These are phyloP conservation scores for Drosophila nigrodunni DNA, from an alignment of 1,140 invertebrate species.

Conservation along the genomic window DNA sequence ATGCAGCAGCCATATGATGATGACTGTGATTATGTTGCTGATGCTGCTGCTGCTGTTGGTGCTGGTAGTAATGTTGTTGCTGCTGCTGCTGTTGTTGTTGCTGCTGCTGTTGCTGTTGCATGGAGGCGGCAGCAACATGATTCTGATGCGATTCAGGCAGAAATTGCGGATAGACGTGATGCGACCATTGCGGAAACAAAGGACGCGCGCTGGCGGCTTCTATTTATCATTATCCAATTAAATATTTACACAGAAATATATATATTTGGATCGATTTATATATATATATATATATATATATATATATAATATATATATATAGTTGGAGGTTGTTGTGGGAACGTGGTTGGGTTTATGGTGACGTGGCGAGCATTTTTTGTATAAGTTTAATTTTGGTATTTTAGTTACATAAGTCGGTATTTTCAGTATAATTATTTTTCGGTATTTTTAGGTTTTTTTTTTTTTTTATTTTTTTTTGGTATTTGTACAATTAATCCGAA, in stretches of 20 bases:
- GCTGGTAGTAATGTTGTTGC: slow-evolving; percentile 60
- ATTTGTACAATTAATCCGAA: slow-evolving; percentile 82
- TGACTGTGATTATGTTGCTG: slow-evolving; percentile 69
- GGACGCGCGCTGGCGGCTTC: slow-evolving; percentile 87
- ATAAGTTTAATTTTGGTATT: slow-evolving; percentile 28
- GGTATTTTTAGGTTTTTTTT: slow-evolving; percentile 51
- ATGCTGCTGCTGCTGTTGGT: slow-evolving; percentile 64
- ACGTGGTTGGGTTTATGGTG: slow-evolving; percentile 34
- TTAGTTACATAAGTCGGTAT: slow-evolving; percentile 37
- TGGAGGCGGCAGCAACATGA: slow-evolving; percentile 87
- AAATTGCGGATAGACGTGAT: slow-evolving; percentile 96
- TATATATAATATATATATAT: slow-evolving; percentile 33
- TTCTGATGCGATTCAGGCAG: slow-evolving; percentile 93
- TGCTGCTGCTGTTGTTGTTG: slow-evolving; percentile 74
- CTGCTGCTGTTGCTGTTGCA: slow-evolving; percentile 84
- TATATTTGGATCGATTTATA: slow-evolving; percentile 2
- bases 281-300: slow-evolving; percentile 28
- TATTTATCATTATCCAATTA: slow-evolving; percentile 39
- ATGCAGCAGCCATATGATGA: slow-evolving; percentile 63
- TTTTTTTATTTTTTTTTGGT: slow-evolving; percentile 23
- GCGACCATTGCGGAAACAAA: slow-evolving; percentile 95
- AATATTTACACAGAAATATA: slow-evolving; percentile 16
- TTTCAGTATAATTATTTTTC: slow-evolving; percentile 38
- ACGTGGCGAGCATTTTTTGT: slow-evolving; percentile 52
- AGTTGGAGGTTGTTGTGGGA: slow-evolving; percentile 5